A percentile compares a stretch with the other conserved stretches of the same genome.
Evolutionary conservation across 2,113 vertebrate species (phyloP).

Genomic region (Agapornis roseicollis): DNA sequence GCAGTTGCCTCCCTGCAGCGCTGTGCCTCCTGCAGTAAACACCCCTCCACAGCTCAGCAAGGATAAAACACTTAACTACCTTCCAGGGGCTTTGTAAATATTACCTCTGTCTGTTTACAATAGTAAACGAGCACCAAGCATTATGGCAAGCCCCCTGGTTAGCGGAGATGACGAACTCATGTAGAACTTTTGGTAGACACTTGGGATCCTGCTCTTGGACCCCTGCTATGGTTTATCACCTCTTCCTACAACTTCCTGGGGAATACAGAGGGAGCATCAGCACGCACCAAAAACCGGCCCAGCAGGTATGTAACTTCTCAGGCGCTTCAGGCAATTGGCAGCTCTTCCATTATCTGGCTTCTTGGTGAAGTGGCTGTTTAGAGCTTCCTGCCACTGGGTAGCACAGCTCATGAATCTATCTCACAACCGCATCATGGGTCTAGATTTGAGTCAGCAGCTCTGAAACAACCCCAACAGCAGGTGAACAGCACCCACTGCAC

Average conservation of each 20-base stretch:
- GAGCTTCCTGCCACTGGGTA: not conserved
- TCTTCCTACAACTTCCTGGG: not conserved
- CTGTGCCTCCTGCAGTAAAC: not conserved
- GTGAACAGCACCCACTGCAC: not conserved
- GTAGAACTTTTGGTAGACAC: accelerated
- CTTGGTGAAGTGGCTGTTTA: not conserved
- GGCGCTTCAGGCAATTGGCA: not conserved
- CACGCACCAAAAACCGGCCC: accelerated
- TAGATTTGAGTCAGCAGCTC: not conserved
- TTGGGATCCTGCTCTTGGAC: not conserved
- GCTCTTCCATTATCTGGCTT: not conserved
- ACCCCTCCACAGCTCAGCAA: not conserved
- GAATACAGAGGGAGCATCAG: not conserved
- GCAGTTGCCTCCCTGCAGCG: not conserved
- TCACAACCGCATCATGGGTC: accelerated
- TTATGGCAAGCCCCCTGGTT: not conserved
- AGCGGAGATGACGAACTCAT: not conserved
- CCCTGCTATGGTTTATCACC: not conserved
- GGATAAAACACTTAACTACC: not conserved
- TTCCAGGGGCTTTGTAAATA: not conserved
- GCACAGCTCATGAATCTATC: not conserved
- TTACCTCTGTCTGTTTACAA: not conserved
- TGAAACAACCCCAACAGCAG: not conserved
- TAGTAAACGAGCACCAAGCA: accelerated
- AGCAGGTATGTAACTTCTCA: accelerated